Evolutionary conservation across 2,888 invertebrate genomes (phyloP), one percentile per base, ranked within the genome.

Genomic region (Lucinisca nassula): DNA sequence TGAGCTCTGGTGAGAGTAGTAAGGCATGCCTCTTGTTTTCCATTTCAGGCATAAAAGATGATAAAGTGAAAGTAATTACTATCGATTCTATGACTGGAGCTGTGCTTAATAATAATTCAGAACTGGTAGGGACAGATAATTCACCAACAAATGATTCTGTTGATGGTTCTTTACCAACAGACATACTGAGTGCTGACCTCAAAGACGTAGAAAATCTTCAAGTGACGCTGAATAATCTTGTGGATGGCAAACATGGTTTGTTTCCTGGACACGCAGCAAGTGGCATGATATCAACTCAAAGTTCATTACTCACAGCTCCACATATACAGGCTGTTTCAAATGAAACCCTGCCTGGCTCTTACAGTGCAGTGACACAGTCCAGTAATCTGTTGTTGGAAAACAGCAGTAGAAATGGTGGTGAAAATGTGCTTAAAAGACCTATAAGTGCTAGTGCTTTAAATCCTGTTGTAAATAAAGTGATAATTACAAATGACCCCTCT

Each of bases 381-480:
- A 35, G 35, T 35, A 67, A 12, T 35, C 10, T 27, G 30, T 21
- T 17, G 32, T 32, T 67, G 27, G 35, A 35, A 35, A 24, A 27
- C 17, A 67, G 35, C n/a, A 58, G 58, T 27, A 27, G 67, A 30
- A 67, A 67, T 67, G 67, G 67, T 3, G 17, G n/a, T 35, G 67
- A 67, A 4, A 67, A 67, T 67, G 67, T 67, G 67, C 67, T 67
- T 35, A 74, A 74, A 45, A n/a, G 74, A 17, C 74, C 40, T 45
- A 74, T 45, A 1, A 74, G 49, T 74, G 40, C 74, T 74, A 49
- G 45, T 74, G 74, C 79, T 75, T 82, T 84, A 17, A 91, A 88
- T 70, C 94, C 94, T 51, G 89, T 95, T 51, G 93, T 95, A 30
- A 95, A 95, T 73, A 96, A 96, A 92, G 95, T 96, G 58, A 96